phyloP scores from a whole-genome alignment of 2,797 vertebrate genomes.

The Tapirus indicus region DNA sequence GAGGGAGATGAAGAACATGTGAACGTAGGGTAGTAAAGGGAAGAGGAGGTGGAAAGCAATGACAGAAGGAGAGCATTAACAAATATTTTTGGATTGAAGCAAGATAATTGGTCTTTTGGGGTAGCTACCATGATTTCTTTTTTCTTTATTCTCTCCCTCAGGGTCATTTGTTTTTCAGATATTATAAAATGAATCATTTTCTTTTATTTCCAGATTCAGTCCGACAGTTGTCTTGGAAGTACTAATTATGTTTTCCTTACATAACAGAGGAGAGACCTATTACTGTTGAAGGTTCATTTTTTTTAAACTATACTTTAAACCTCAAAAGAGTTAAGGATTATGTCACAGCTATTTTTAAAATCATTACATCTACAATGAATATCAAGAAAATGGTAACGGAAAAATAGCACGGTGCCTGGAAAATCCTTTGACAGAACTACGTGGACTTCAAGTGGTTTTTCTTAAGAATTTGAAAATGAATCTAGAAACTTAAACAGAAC shows the following conservation, averaged over 20 bases:
- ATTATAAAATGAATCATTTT: constrained; percentile 76
- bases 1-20: not conserved
- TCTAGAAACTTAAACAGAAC: not conserved
- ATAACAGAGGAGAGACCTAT: constrained; percentile 72
- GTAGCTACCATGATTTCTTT: not conserved
- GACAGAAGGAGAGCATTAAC: constrained; percentile 14
- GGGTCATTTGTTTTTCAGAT: constrained; percentile 66
- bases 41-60: constrained; percentile 18
- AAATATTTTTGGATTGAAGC: constrained; percentile 39
- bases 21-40: not conserved
- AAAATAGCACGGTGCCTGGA: constrained; percentile 43
- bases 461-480: constrained; percentile 57
- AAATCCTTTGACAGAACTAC: constrained; percentile 64
- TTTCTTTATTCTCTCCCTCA: not conserved
- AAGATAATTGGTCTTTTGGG: constrained; percentile 58
- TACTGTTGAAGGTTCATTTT: constrained; percentile 66
- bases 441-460: not conserved
- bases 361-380: constrained; percentile 64
- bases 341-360: constrained; percentile 74
- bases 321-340: constrained; percentile 72
- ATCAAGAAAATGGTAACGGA: constrained; percentile 60
- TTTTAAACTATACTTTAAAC: constrained; percentile 45
- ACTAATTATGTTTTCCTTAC: constrained; percentile 79
- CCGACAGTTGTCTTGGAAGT: constrained; percentile 73
- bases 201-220: constrained; percentile 69